A percentile compares a stretch with the other conserved stretches of the same genome.
Conservation (phyloP, 2,888 invertebrate species). For the Parelbella ahira region DNA sequence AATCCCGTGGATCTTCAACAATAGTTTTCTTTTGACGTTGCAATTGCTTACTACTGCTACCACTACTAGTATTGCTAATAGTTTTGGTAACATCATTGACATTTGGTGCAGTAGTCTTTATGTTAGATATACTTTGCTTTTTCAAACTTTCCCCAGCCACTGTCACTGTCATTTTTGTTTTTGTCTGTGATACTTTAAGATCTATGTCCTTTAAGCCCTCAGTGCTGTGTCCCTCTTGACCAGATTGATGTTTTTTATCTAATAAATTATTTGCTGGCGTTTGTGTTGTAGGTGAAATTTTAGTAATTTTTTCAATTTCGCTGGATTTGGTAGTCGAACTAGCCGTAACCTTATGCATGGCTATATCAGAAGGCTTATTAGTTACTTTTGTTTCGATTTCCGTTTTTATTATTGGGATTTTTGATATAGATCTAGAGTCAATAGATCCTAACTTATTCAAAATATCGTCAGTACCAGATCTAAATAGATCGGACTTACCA, state of each 20-base stretch:
- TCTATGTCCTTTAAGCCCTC: neutral
- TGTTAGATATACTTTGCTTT: conserved; percentile 1
- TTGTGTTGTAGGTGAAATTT: neutral
- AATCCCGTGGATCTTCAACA: conserved; percentile 34
- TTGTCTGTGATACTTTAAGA: neutral
- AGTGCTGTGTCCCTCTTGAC: neutral
- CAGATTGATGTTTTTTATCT: conserved; percentile 3
- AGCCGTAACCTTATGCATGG: neutral
- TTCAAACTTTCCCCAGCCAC: neutral
- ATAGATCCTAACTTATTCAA: neutral
- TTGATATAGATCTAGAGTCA: neutral
- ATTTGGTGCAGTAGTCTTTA: conserved; percentile 2
- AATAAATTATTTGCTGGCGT: neutral
- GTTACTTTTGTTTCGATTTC: conserved; percentile 3
- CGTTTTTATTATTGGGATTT: neutral
- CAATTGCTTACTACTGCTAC: conserved; percentile 38
- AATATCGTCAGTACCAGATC: conserved; percentile 3
- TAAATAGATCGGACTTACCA: neutral
- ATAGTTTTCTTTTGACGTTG: conserved; percentile 46
- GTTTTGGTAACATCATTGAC: neutral
- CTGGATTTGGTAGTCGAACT: neutral
- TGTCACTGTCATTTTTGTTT: neutral
- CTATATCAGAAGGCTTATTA: neutral
- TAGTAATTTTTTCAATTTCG: conserved; percentile 1
- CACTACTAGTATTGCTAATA: neutral